Conservation (phyloP, 2,888 invertebrate species). For the Drosophila leonis region DNA sequence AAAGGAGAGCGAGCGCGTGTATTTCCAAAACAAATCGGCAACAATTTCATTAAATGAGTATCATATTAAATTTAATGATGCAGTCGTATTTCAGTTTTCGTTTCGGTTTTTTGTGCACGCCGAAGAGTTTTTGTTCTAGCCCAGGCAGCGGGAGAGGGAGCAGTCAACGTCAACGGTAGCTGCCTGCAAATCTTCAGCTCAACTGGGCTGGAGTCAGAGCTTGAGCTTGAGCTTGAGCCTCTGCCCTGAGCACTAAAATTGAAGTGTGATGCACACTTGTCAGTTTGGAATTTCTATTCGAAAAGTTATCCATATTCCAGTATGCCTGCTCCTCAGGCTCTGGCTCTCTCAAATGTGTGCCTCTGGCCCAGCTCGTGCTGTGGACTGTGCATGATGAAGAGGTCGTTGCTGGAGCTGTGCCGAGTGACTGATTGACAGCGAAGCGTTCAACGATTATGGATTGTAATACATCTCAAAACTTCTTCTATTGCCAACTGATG, state of each 20-base stretch:
- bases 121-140: constrained; percentile 72
- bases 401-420: constrained; percentile 19
- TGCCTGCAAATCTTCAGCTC: constrained; percentile 65
- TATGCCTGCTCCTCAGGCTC: constrained; percentile 14
- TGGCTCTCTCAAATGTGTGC: constrained; percentile 4
- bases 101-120: constrained; percentile 70
- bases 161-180: constrained; percentile 66
- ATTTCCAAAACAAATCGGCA: constrained; percentile 86
- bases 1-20: constrained; percentile 81
- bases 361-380: not conserved
- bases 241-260: constrained; percentile 32
- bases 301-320: constrained; percentile 71
- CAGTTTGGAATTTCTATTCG: constrained; percentile 77
- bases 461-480: constrained; percentile 72
- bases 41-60: constrained; percentile 86
- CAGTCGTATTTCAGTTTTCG: constrained; percentile 86
- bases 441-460: constrained; percentile 74
- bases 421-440: constrained; percentile 72
- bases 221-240: constrained; percentile 16
- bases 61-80: constrained; percentile 86
- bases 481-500: constrained; percentile 53
- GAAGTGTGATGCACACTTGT: constrained; percentile 65
- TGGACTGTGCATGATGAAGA: constrained; percentile 32
- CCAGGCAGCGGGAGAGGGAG: constrained; percentile 19
- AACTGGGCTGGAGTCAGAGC: constrained; percentile 25